Percentiles rank a stretch among this genome's conserved stretches.
Conservation (phyloP, 2,797 vertebrate species). For the Benthosema pterotum region DNA sequence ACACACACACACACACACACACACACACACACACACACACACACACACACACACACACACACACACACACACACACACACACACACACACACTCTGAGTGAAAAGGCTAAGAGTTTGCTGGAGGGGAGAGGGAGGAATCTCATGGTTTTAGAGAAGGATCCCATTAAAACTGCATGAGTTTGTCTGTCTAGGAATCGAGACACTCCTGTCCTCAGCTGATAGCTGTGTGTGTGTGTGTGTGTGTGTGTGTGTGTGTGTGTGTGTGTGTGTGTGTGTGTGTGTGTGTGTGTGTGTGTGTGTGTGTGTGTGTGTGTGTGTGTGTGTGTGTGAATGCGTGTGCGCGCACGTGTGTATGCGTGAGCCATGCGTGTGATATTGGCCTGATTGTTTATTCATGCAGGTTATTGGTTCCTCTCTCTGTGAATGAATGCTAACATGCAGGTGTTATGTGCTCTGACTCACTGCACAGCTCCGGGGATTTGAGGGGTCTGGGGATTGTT, state of each 20-base stretch:
- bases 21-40: slow-evolving; percentile 18
- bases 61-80: slow-evolving; percentile 1
- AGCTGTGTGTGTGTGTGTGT: slow-evolving; percentile 27
- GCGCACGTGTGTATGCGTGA: slow-evolving; percentile 10
- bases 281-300: slow-evolving; percentile 24
- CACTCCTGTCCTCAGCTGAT: slow-evolving; percentile 51
- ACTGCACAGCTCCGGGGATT: too few relatives aligned
- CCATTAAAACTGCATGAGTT: slow-evolving; percentile 81
- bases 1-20: slow-evolving; percentile 19
- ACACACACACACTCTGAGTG: slow-evolving; percentile 20
- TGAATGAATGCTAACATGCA: slow-evolving; percentile 16
- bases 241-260: slow-evolving; percentile 21
- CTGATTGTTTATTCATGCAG: slow-evolving; percentile 68
- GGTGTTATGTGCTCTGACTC: too few relatives aligned
- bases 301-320: slow-evolving; percentile 7
- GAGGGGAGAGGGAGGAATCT: slow-evolving; percentile 48
- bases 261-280: slow-evolving; percentile 3
- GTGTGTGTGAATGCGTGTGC: slow-evolving; percentile 17
- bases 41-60: slow-evolving; percentile 1
- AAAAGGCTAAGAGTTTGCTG: slow-evolving; percentile 8
- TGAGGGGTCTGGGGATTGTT: too few relatives aligned
- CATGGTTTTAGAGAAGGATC: slow-evolving; percentile 66
- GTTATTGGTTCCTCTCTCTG: slow-evolving; percentile 41
- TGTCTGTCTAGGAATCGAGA: slow-evolving; percentile 78
- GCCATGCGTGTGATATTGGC: slow-evolving; percentile 35